These are phyloP conservation scores for Rosalia funebris DNA, from an alignment of 2,888 invertebrate species.

Conservation along the genomic window DNA sequence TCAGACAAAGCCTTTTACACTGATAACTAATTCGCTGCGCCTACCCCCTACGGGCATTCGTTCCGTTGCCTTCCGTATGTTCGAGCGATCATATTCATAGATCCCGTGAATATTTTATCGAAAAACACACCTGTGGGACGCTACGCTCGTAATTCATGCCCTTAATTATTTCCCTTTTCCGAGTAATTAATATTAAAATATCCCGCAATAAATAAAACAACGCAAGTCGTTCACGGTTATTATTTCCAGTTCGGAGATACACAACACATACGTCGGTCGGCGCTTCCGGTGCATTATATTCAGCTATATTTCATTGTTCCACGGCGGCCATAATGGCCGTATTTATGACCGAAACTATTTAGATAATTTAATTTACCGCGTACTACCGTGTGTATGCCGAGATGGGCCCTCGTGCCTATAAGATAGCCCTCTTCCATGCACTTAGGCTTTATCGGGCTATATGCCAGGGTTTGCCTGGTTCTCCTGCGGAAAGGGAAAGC, in stretches of 20 bases:
- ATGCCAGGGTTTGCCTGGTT: too few species aligned
- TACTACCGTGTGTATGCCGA: not conserved
- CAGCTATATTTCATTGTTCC: constrained; percentile 41
- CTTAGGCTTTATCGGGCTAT: too few species aligned
- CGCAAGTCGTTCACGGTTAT: not conserved
- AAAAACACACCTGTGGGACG: constrained; percentile 3
- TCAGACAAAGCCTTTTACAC: not conserved
- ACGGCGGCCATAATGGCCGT: constrained; percentile 38
- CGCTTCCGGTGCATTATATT: constrained; percentile 40
- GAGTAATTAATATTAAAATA: constrained; percentile 24
- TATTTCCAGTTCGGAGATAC: not conserved
- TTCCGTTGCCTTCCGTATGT: not conserved
- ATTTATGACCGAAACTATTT: constrained; percentile 42
- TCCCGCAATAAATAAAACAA: constrained; percentile 15
- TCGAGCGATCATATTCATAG: not conserved
- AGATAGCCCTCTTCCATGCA: not conserved
- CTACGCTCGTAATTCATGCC: constrained; percentile 12
- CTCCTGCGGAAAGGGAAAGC: too few species aligned
- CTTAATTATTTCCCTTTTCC: constrained; percentile 30
- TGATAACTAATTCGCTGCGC: not conserved
- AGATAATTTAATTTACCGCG: constrained; percentile 41
- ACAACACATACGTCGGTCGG: constrained; percentile 30
- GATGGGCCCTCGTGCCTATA: constrained; percentile 4
- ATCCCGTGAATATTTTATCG: not conserved
- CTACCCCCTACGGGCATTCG: not conserved